Conservation (phyloP, 2,888 invertebrate genomes). For the Fragum whitleyi region DNA sequence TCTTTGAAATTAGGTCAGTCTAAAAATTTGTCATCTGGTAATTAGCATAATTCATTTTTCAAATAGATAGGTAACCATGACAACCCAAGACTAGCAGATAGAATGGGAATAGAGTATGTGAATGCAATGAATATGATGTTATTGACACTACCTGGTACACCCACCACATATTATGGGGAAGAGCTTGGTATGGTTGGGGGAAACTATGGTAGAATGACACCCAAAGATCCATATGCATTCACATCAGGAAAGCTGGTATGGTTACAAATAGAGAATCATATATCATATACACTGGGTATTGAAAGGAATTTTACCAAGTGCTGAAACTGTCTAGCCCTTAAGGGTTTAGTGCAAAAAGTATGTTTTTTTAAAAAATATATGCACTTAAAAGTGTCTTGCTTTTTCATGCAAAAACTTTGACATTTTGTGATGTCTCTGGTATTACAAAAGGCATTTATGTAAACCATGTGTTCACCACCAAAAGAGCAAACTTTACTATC, state of each 20-base stretch:
- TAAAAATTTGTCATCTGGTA: background rate
- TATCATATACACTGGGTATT: background rate
- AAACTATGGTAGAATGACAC: constrained; percentile 73
- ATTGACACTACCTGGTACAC: constrained; percentile 93
- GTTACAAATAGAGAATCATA: background rate
- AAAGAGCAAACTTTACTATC: no score
- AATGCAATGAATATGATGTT: constrained; percentile 93
- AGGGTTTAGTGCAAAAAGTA: no score
- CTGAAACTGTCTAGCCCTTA: background rate
- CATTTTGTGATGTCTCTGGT: no score
- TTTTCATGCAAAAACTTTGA: no score
- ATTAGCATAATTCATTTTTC: background rate
- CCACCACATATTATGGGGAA: constrained; percentile 95
- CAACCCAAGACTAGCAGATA: constrained; percentile 83
- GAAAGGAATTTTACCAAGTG: background rate
- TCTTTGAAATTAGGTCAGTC: background rate
- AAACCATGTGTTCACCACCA: no score
- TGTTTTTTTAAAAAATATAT: background rate
- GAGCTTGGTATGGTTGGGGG: constrained; percentile 93
- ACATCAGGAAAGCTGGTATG: constrained; percentile 57
- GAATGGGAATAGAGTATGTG: constrained; percentile 89
- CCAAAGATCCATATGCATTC: constrained; percentile 77
- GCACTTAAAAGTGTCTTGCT: no score
- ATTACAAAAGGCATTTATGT: no score
- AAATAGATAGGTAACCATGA: constrained; percentile 80